Conservation (phyloP, 2,888 invertebrate species). For the Acanthacorydalis orientalis region DNA sequence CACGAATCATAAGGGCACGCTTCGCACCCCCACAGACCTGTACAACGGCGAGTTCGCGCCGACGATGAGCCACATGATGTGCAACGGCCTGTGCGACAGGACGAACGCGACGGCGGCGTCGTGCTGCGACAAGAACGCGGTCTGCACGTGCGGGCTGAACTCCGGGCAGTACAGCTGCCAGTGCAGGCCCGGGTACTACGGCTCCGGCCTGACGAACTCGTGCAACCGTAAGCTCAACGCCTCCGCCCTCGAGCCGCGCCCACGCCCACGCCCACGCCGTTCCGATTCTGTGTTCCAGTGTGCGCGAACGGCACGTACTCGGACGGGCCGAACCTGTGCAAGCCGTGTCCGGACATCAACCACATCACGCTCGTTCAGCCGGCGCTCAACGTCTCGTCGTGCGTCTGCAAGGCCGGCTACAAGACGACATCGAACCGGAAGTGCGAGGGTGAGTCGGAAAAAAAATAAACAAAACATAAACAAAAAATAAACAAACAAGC, state of each 20-base stretch:
- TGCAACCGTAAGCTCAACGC: conserved; percentile 44
- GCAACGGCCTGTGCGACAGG: conserved; percentile 33
- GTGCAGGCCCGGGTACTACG: conserved; percentile 46
- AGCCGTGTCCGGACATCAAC: conserved; percentile 34
- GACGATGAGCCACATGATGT: conserved; percentile 28
- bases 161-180: conserved; percentile 53
- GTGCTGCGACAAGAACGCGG: conserved; percentile 43
- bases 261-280: too few species aligned
- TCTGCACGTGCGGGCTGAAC: conserved; percentile 46
- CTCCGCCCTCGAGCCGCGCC: too few species aligned
- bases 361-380: conserved; percentile 38
- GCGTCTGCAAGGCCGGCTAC: conserved; percentile 45
- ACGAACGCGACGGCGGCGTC: conserved; percentile 13
- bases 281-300: conserved; percentile 27
- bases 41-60: conserved; percentile 39
- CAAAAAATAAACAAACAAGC: neutral
- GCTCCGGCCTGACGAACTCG: conserved; percentile 38
- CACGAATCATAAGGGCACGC: too few species aligned
- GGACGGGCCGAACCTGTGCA: conserved; percentile 30
- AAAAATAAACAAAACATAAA: neutral
- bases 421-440: conserved; percentile 24
- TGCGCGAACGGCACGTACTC: conserved; percentile 49
- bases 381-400: conserved; percentile 34
- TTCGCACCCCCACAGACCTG: too few species aligned
- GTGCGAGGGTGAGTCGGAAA: conserved; percentile 32